Conservation (phyloP, 2,888 invertebrate genomes). For the Zaprionus bogoriensis region DNA sequence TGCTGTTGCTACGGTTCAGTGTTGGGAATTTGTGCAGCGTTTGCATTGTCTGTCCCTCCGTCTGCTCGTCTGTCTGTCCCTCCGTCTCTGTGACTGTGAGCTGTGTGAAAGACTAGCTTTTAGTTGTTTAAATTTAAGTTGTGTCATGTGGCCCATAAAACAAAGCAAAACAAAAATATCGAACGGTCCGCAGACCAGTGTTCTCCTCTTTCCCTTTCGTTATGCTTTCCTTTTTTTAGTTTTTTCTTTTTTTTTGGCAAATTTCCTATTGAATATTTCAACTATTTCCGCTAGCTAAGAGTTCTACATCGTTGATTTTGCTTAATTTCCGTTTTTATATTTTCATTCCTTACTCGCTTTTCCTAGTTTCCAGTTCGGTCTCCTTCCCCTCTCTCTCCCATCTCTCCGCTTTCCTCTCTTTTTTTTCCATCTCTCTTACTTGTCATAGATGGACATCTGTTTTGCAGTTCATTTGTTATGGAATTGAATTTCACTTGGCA, state of each 20-base stretch:
- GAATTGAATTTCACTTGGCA: conserved; percentile 63
- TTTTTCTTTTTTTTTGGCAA: conserved; percentile 20
- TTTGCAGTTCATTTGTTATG: conserved; percentile 71
- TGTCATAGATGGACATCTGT: conserved; percentile 60
- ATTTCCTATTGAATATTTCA: conserved; percentile 62
- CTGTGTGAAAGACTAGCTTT: conserved; percentile 52
- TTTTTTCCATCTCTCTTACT: not conserved
- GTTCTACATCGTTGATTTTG: conserved; percentile 50
- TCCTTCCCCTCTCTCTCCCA: conserved; percentile 1
- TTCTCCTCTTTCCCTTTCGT: conserved; percentile 1
- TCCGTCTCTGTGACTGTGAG: conserved; percentile 3
- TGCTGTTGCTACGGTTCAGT: conserved; percentile 19
- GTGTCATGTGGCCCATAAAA: conserved; percentile 22
- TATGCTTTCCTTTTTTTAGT: conserved; percentile 6
- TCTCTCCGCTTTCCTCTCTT: not conserved
- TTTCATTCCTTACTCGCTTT: conserved; percentile 29
- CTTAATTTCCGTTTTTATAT: conserved; percentile 68
- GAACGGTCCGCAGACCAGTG: not conserved
- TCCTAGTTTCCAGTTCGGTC: conserved; percentile 22
- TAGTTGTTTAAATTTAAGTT: conserved; percentile 74
- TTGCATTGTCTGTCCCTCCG: conserved; percentile 30
- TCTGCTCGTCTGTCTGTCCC: not conserved
- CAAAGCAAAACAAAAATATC: conserved; percentile 21
- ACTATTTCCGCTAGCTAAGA: conserved; percentile 55
- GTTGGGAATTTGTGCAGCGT: conserved; percentile 43